Conservation (phyloP, 2,113 vertebrate species). For the Lagopus muta region DNA sequence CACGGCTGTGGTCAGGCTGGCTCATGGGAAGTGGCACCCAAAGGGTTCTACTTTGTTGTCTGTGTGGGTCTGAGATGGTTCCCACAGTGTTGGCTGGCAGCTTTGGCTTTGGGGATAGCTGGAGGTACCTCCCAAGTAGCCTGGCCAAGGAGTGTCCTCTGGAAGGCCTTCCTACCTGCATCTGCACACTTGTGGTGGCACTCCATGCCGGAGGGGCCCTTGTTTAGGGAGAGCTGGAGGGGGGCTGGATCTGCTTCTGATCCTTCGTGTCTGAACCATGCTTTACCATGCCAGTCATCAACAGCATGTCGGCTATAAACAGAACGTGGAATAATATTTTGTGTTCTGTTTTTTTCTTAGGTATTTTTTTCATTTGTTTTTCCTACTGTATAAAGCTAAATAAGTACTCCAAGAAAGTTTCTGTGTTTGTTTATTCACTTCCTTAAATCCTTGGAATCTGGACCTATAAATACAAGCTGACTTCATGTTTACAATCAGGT, state of each 20-base stretch:
- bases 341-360: neutral
- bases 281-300: constrained; percentile 4
- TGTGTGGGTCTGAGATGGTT: neutral
- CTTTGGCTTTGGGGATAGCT: neutral
- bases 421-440: constrained; percentile 30
- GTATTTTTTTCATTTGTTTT: neutral
- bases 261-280: neutral
- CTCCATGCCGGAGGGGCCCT: neutral
- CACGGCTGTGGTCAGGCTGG: neutral
- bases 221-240: neutral
- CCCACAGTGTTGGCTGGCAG: neutral
- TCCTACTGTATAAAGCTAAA: neutral
- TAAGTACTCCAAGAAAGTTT: neutral
- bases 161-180: neutral
- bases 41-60: neutral
- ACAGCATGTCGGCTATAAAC: neutral
- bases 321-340: constrained; percentile 38
- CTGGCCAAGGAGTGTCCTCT: neutral
- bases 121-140: neutral
- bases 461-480: constrained; percentile 37
- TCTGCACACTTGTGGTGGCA: neutral
- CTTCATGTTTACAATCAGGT: neutral
- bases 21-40: constrained; percentile 16
- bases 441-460: constrained; percentile 7
- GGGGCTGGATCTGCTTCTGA: rapidly evolving